Base-by-base conservation (phyloP, 1,140 invertebrate genomes). In the Saccostrea cuccullata region DNA sequence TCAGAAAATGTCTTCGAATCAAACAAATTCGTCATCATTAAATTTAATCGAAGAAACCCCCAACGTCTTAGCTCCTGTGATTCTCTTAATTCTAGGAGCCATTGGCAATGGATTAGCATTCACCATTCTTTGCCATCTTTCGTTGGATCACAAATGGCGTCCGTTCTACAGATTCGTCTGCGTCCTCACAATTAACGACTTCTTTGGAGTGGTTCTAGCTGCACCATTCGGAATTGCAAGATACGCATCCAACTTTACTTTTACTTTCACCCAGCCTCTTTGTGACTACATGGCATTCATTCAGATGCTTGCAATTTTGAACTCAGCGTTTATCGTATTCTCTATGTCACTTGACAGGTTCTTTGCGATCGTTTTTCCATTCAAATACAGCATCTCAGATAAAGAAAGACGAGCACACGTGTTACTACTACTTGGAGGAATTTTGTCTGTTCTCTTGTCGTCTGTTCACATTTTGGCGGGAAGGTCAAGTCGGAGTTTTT, bases 261-360 rank as follows among this genome's bases (percentile, higher is more conserved):
- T 67, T 67, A 67, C 60, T 67, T 67, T 67, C 60, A n/a, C 60
- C 1, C 60, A 67, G 20, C 20, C 20, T 23, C 60, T 9, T 13
- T 92, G 94, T 89, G 87, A 94, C 60, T 94, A 94, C 87, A 93
- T 94, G 84, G 93, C 93, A 1, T 95, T 95, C 90, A 92, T 94
- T 86, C 92, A 95, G 90, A 93, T 94, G 73, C 92, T 93, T 73
- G 92, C 94, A 47, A 93, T 94, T n/a, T 85, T 94, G 58, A 91
- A 94, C 6, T 95, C 95, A 0, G 92, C 94, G 11, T 91, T 93
- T 26, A 94, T 94, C 9, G 93, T 95, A 55, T 93, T 93, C 12
- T 92, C 93, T 26, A 95, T 95, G 94, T 94, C 94, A n/a, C 70
- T 95, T 0, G 95, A 95, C 90, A 88, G 95, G 17, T 94, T 92